phyloP scores from a whole-genome alignment of 1,140 invertebrate species.

The Cataglyphis hispanica region DNA sequence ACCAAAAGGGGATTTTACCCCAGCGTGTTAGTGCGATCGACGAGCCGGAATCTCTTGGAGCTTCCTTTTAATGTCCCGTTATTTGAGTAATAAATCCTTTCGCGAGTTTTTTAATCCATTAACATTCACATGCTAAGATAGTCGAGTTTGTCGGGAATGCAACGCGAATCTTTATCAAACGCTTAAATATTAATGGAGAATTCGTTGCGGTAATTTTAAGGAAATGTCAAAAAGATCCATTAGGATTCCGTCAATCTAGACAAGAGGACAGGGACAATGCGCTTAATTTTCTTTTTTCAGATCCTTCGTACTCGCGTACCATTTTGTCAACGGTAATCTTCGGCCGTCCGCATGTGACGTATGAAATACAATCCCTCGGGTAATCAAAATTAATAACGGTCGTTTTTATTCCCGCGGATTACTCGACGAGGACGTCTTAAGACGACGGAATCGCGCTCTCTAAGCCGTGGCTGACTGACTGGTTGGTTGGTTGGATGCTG shows the following conservation, averaged over 20 bases:
- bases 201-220: not conserved
- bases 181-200: not conserved
- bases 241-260: not conserved
- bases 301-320: not conserved
- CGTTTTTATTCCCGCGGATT: not conserved
- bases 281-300: not conserved
- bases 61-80: not conserved
- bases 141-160: not conserved
- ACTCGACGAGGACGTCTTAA: constrained; percentile 20
- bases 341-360: not conserved
- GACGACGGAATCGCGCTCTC: not conserved
- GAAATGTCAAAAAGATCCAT: not conserved
- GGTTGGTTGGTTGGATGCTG: too few species aligned
- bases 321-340: not conserved
- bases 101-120: not conserved
- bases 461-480: not conserved
- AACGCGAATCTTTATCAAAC: not conserved
- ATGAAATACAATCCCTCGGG: not conserved
- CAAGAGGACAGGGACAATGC: not conserved
- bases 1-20: not conserved
- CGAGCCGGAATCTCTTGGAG: not conserved
- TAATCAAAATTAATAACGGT: constrained; percentile 16
- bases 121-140: not conserved
- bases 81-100: not conserved
- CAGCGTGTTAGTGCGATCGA: not conserved